Evolutionary conservation across 2,797 vertebrate genomes (phyloP).

Genomic region (Gallirallus australis): DNA sequence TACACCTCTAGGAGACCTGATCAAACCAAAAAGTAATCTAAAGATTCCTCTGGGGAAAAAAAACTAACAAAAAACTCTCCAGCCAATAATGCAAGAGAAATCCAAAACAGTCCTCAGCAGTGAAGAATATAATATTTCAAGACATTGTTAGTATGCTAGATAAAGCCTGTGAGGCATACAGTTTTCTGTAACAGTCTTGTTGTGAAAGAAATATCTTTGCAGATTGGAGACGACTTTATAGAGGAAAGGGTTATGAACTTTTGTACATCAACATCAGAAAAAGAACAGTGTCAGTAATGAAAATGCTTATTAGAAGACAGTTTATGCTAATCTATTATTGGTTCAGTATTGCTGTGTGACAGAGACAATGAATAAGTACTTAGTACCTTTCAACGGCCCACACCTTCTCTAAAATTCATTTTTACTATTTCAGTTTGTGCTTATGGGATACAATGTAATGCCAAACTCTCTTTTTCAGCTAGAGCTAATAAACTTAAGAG

Average conservation of each 20-base stretch:
- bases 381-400: not conserved
- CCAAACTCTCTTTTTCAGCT: not conserved
- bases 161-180: not conserved
- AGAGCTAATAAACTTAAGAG: not conserved
- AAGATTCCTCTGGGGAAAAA: not conserved
- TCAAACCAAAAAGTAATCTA: not conserved
- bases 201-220: not conserved
- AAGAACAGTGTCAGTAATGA: not conserved
- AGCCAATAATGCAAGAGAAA: not conserved
- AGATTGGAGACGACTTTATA: not conserved
- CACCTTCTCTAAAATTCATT: not conserved
- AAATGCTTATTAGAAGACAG: not conserved
- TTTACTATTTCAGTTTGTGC: not conserved
- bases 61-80: not conserved
- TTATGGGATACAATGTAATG: not conserved
- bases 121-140: not conserved
- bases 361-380: not conserved
- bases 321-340: not conserved
- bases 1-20: not conserved
- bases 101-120: not conserved
- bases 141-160: not conserved
- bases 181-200: not conserved
- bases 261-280: not conserved
- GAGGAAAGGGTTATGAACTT: not conserved
- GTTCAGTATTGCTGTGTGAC: not conserved